Conservation (phyloP, 2,113 vertebrate genomes). For the Tragulus kanchil region DNA sequence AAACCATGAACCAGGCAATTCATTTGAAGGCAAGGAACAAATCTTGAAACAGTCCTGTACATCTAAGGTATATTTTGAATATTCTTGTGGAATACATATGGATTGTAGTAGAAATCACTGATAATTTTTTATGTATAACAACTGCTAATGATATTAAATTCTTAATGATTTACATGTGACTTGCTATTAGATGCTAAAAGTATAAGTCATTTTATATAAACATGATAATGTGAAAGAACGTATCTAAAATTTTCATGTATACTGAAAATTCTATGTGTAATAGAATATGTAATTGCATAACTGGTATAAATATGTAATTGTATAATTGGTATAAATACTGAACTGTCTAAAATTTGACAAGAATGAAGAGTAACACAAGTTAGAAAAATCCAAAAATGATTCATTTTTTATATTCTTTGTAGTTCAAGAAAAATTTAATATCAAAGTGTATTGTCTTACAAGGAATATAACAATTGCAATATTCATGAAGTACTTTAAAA, state of each 20-base stretch:
- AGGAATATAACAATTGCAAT: constrained; percentile 59
- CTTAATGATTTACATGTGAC: neutral
- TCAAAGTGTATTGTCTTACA: constrained; percentile 25
- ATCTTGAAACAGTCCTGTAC: neutral
- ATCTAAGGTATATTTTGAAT: neutral
- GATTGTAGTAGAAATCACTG: neutral
- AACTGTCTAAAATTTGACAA: constrained; percentile 49
- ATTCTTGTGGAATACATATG: neutral
- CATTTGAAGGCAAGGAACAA: neutral
- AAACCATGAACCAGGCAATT: neutral
- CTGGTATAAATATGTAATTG: constrained; percentile 15
- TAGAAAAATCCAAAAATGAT: constrained; percentile 52
- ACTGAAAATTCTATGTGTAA: constrained; percentile 22
- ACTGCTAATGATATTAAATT: neutral
- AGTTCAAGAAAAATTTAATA: constrained; percentile 50
- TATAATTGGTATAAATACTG: constrained; percentile 36
- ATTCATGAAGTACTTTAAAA: constrained; percentile 54
- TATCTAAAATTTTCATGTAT: neutral
- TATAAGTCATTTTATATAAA: constrained; percentile 9
- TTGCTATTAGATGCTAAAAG: constrained; percentile 21
- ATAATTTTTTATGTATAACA: neutral
- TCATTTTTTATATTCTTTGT: constrained; percentile 43
- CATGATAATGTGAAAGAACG: neutral
- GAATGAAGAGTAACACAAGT: constrained; percentile 37
- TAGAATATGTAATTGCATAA: neutral